Base-by-base conservation (phyloP, 2,797 vertebrate genomes). In the Pempheris klunzingeri region DNA sequence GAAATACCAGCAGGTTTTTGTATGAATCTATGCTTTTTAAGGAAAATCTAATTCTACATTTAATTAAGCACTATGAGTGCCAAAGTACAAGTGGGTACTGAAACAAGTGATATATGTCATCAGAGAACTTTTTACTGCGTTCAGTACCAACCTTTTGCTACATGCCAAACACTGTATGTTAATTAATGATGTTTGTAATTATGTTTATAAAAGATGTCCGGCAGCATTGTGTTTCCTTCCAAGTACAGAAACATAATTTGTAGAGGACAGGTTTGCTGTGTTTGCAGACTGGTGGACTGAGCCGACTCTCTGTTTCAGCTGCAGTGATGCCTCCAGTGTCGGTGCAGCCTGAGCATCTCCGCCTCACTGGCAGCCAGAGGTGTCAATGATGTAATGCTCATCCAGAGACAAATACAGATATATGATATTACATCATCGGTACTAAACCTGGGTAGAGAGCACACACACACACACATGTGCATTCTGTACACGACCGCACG, bases 321-420 rank as follows among this genome's bases (percentile, higher is more conserved):
- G 47, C 65, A 22, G 30, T 32, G 80, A 38, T 75, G 72, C 61
- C 71, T 78, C 54, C 74, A 39, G 74, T 55, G 76, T 71, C 53
- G 12, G 63, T 77, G 53, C 12, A 73, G 74, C 74, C 67, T 9
- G 54, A 87, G 81, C 80, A 75, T 87, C 90, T 79, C 76, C 69
- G 74, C 82, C 68, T 81, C 71, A 15, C 77, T 73, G 69, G 71
- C 78, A 85, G 83, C 72, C 82, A 34, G 78, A 67, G 71, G 77
- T 68, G 82, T 76, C 88, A 76, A 78, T 94, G 92, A 94, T 91
- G 92, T 94, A 92, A 94, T 92, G 92, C 85, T 93, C 80, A 77
- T 80, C 82, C 89, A 85, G 64, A 78, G 76, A 86, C 86, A 78
- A 81, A 87, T 47, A 80, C 80, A 85, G 84, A 90, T 83, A 86